Conservation (phyloP, 2,113 vertebrate genomes). For the Cranoglanis bouderius region DNA sequence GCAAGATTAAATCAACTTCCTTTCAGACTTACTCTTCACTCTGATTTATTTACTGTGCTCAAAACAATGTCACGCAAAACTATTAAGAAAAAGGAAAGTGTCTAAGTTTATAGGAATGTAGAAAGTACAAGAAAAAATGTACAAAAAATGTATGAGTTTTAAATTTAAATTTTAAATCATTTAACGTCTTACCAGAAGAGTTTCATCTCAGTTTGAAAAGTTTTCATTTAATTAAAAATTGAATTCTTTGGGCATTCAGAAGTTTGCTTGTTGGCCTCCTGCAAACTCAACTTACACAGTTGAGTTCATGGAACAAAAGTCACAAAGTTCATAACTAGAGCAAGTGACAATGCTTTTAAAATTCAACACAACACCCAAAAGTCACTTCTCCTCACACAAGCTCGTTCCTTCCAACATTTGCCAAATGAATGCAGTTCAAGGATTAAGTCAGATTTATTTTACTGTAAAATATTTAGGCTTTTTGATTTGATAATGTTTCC, state of each 20-base stretch:
- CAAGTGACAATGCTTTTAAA: too few species aligned
- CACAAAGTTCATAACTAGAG: too few species aligned
- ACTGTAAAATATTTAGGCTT: too few species aligned
- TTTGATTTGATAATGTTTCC: too few species aligned
- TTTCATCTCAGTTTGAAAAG: background rate
- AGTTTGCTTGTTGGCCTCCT: background rate
- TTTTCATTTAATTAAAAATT: background rate
- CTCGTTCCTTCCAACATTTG: too few species aligned
- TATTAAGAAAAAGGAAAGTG: background rate
- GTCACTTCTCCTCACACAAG: too few species aligned
- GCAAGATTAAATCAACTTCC: conserved; percentile 28
- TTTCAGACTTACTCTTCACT: conserved; percentile 20
- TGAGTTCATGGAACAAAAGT: too few species aligned
- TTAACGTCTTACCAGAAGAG: background rate
- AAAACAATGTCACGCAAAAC: conserved; percentile 4
- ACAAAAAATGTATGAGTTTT: background rate
- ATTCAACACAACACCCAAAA: too few species aligned
- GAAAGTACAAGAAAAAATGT: background rate
- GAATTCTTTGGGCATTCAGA: background rate
- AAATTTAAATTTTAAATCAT: background rate
- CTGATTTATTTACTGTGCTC: conserved; percentile 14
- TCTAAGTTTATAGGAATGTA: background rate
- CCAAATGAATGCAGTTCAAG: too few species aligned
- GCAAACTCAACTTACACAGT: too few species aligned
- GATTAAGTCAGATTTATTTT: too few species aligned